Percentiles rank a stretch among this genome's conserved stretches.
Conservation (phyloP, 2,113 vertebrate genomes). For the Ammospiza nelsoni region DNA sequence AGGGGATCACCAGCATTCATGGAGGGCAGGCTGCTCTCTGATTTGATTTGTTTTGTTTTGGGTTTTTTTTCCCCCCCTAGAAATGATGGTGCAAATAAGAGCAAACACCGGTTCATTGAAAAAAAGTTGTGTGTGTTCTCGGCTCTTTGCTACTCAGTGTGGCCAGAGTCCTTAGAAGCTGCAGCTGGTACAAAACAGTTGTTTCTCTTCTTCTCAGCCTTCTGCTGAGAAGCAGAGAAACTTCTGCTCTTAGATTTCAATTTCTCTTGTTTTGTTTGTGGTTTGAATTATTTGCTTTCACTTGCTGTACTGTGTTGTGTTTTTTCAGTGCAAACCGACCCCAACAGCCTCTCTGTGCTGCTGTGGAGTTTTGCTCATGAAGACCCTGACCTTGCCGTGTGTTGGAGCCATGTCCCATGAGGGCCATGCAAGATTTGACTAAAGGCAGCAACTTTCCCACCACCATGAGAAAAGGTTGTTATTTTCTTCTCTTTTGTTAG, state of each 20-base stretch:
- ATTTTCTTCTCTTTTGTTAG: background rate
- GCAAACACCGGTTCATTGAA: background rate
- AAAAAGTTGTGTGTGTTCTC: accelerated
- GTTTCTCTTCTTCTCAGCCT: background rate
- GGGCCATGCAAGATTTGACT: accelerated
- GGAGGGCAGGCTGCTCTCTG: background rate
- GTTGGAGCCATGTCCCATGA: background rate
- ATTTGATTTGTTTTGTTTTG: background rate
- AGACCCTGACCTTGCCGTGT: background rate
- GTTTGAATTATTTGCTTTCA: background rate
- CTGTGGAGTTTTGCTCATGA: background rate
- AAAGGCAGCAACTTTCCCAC: background rate
- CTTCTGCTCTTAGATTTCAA: background rate
- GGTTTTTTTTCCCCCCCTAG: no score
- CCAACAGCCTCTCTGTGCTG: background rate
- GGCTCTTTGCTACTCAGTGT: background rate
- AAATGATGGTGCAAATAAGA: background rate
- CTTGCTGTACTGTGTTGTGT: background rate
- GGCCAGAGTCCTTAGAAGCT: background rate
- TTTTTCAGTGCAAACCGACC: accelerated
- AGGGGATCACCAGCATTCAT: accelerated
- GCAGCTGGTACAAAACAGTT: background rate
- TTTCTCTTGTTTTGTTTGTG: background rate
- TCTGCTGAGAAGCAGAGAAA: background rate
- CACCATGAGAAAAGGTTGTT: background rate